Percentiles rank a stretch among this genome's conserved stretches.
phyloP scores from a whole-genome alignment of 2,888 invertebrate genomes.

The Notodonta ziczac region DNA sequence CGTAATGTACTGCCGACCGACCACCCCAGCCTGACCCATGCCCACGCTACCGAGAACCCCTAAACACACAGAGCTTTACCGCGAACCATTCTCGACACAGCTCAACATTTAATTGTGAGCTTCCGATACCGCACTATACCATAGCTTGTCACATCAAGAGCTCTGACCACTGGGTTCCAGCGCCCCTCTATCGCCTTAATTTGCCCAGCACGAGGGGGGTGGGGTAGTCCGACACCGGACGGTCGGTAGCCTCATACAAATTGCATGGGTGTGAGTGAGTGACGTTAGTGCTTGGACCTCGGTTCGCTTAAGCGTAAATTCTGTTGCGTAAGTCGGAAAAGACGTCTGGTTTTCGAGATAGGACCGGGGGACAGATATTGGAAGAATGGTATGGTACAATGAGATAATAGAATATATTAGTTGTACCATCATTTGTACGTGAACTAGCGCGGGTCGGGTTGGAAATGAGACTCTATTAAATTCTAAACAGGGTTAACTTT shows the following conservation, averaged over 20 bases:
- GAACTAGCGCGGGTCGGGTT: conserved; percentile 8
- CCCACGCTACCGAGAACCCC: conserved; percentile 40
- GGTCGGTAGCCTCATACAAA: conserved; percentile 68
- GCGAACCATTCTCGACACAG: conserved; percentile 42
- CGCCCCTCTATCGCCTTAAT: conserved; percentile 60
- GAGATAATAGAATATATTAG: conserved; percentile 52
- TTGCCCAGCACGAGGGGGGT: conserved; percentile 49
- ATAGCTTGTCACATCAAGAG: conserved; percentile 76
- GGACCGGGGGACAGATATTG: conserved; percentile 66
- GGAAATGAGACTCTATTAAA: neutral
- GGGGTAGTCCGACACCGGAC: conserved; percentile 45
- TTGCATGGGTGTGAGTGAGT: conserved; percentile 80
- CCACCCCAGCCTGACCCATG: conserved; percentile 53
- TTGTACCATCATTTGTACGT: conserved; percentile 29
- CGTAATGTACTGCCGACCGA: conserved; percentile 61
- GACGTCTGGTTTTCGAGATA: conserved; percentile 77
- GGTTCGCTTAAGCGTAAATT: conserved; percentile 81
- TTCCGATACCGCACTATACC: conserved; percentile 78
- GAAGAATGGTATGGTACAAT: conserved; percentile 56
- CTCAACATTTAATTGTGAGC: conserved; percentile 52
- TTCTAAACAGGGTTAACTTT: neutral
- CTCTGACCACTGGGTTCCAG: conserved; percentile 70
- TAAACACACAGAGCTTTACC: conserved; percentile 15
- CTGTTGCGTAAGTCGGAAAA: conserved; percentile 82
- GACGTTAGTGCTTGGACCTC: conserved; percentile 77